phyloP scores from a whole-genome alignment of 2,113 vertebrate genomes.

The Ctenodactylus gundi region DNA sequence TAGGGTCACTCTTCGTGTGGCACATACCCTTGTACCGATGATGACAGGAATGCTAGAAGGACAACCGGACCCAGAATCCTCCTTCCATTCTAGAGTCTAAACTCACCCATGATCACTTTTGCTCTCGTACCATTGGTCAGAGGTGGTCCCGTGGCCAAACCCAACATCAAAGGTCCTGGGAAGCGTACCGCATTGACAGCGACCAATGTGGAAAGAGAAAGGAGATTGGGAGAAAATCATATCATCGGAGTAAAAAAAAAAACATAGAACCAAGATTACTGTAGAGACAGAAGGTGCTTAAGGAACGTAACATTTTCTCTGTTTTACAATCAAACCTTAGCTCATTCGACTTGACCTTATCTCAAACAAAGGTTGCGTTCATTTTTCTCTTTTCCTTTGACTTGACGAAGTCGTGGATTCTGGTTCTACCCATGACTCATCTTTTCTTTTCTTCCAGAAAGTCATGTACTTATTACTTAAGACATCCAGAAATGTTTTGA shows the following conservation, averaged over 20 bases:
- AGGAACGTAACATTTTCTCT: not conserved
- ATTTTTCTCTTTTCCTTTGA: not conserved
- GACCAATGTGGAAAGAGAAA: not conserved
- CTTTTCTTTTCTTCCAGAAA: slow-evolving; percentile 32
- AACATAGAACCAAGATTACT: not conserved
- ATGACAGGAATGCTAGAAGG: not conserved
- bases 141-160: not conserved
- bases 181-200: not conserved
- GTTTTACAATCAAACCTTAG: not conserved
- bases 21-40: not conserved
- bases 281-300: not conserved
- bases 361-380: not conserved
- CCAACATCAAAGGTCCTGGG: rapidly evolving
- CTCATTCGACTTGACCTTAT: not conserved
- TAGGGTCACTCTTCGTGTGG: not conserved
- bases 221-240: not conserved
- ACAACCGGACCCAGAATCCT: not conserved
- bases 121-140: not conserved
- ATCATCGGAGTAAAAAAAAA: not conserved
- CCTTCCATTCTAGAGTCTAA: not conserved
- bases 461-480: not conserved
- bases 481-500: not conserved
- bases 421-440: not conserved
- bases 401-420: not conserved
- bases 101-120: not conserved